A percentile compares a stretch with the other conserved stretches of the same genome.
Evolutionary conservation across 2,113 vertebrate genomes (phyloP).

Genomic region (Galeopterus variegatus): DNA sequence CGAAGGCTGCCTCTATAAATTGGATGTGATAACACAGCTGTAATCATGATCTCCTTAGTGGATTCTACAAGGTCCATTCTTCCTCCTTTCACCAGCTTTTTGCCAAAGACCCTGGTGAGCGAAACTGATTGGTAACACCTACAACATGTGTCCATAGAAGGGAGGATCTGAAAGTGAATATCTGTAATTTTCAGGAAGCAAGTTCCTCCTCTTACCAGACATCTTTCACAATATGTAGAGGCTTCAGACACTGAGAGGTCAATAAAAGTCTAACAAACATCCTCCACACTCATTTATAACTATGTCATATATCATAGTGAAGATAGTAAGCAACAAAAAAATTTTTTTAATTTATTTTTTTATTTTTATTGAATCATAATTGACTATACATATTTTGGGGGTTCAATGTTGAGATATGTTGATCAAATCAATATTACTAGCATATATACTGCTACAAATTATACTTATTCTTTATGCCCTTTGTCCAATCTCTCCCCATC

Average conservation of each 20-base stretch:
- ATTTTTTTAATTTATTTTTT: too few relatives aligned
- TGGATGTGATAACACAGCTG: not conserved
- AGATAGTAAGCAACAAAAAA: not conserved
- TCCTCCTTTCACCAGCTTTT: not conserved
- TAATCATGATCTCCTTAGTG: not conserved
- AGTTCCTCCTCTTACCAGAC: not conserved
- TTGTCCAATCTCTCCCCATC: too few relatives aligned
- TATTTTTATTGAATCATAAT: too few relatives aligned
- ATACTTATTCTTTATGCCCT: too few relatives aligned
- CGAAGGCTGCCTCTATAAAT: not conserved
- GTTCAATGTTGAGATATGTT: too few relatives aligned
- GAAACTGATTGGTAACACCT: not conserved
- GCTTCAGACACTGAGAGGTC: not conserved
- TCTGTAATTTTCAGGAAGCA: not conserved
- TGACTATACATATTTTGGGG: too few relatives aligned
- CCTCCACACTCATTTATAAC: not conserved
- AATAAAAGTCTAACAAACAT: not conserved
- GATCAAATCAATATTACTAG: too few relatives aligned
- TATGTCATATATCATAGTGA: not conserved
- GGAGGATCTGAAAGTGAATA: not conserved
- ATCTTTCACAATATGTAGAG: not conserved
- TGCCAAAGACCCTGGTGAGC: not conserved
- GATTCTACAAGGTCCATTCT: not conserved
- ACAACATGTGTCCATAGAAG: not conserved
- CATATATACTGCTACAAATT: too few relatives aligned